phyloP scores from a whole-genome alignment of 2,797 vertebrate species.

The Manis pentadactyla region DNA sequence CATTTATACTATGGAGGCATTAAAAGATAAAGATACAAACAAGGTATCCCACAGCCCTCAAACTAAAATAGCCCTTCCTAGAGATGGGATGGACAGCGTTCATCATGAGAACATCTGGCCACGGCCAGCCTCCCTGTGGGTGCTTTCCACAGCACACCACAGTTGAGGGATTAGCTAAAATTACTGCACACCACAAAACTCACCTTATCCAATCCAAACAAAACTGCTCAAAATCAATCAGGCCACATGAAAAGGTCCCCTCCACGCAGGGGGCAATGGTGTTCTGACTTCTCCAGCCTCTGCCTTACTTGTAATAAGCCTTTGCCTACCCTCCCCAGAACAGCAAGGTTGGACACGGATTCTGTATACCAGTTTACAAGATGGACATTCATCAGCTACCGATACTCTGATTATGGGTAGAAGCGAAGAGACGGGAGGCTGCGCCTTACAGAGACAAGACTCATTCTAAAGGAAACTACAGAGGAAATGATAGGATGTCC shows the following conservation, averaged over 20 bases:
- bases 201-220: conserved; percentile 70
- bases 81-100: conserved; percentile 18
- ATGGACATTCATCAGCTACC: background rate
- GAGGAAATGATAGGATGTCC: conserved; percentile 35
- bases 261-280: background rate
- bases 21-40: conserved; percentile 24
- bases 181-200: conserved; percentile 77
- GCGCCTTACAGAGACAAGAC: background rate
- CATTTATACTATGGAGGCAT: conserved; percentile 11
- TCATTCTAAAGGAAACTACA: background rate
- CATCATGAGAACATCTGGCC: conserved; percentile 70
- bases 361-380: background rate
- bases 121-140: conserved; percentile 1
- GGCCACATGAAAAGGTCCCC: conserved; percentile 39
- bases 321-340: background rate
- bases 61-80: conserved; percentile 57
- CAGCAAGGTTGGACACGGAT: background rate
- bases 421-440: background rate
- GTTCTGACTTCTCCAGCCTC: background rate
- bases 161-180: conserved; percentile 70
- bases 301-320: conserved; percentile 36
- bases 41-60: conserved; percentile 12
- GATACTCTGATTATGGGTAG: background rate
- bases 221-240: conserved; percentile 78
- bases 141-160: conserved; percentile 52